These are phyloP conservation scores for Zosterops japonicus DNA, from an alignment of 2,113 vertebrate species.

Conservation along the genomic window DNA sequence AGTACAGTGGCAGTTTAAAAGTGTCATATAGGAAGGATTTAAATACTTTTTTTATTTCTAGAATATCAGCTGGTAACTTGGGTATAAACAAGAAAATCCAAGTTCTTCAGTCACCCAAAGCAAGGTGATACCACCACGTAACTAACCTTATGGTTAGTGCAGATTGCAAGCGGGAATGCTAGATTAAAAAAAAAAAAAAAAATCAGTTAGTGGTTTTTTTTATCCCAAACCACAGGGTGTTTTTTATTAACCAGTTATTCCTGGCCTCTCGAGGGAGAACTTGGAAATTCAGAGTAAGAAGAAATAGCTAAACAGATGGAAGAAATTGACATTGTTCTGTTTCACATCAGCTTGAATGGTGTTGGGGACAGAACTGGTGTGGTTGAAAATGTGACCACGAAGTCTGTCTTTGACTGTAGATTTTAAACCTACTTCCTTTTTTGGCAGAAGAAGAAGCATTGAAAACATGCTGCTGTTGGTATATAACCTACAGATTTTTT, in stretches of 20 bases:
- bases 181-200: neutral
- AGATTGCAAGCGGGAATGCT: neutral
- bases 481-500: neutral
- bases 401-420: neutral
- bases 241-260: constrained; percentile 61
- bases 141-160: neutral
- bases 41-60: neutral
- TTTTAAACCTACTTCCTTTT: neutral
- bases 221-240: neutral
- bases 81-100: neutral
- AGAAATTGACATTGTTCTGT: constrained; percentile 1
- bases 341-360: neutral
- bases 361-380: neutral
- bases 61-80: neutral
- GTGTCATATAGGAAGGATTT: neutral
- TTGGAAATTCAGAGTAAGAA: constrained; percentile 26
- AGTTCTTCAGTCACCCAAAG: neutral
- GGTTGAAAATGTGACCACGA: neutral
- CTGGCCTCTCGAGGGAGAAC: constrained; percentile 17
- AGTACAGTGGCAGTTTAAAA: neutral
- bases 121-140: neutral
- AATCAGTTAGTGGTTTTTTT: neutral
- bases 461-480: neutral
- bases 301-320: constrained; percentile 9
- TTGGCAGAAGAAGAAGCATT: neutral